Evolutionary conservation across 2,888 invertebrate species (phyloP).

Genomic region (Thymelicus sylvestris): DNA sequence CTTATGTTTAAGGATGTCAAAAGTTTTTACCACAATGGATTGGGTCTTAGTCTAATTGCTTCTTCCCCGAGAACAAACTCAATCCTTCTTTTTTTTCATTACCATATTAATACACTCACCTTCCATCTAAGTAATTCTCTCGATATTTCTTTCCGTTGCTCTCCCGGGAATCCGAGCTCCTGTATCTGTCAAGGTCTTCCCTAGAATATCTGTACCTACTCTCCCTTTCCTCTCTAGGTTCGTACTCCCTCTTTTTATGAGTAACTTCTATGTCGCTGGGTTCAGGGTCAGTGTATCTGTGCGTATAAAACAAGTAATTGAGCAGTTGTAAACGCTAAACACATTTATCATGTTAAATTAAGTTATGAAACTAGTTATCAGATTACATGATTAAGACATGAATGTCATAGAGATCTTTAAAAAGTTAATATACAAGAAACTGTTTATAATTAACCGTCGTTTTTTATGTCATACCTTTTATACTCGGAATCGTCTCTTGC

Average conservation of each 20-base stretch:
- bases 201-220: slow-evolving; percentile 60
- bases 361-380: too few relatives aligned
- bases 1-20: too few relatives aligned
- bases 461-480: slow-evolving; percentile 58
- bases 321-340: too few relatives aligned
- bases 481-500: slow-evolving; percentile 76
- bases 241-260: slow-evolving; percentile 63
- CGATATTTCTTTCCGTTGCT: slow-evolving; percentile 63
- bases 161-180: slow-evolving; percentile 60
- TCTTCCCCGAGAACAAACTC: background rate
- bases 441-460: background rate
- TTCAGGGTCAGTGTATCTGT: slow-evolving; percentile 77
- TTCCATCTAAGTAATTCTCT: slow-evolving; percentile 58
- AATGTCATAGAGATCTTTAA: too few relatives aligned
- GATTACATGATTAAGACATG: too few relatives aligned
- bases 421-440: too few relatives aligned
- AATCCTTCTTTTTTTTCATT: background rate
- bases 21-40: too few relatives aligned
- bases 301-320: background rate
- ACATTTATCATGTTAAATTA: too few relatives aligned
- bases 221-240: slow-evolving; percentile 65
- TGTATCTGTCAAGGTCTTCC: slow-evolving; percentile 62
- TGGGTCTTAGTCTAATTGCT: background rate
- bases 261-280: slow-evolving; percentile 71
- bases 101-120: slow-evolving; percentile 48